These are phyloP conservation scores for Clivina fossor DNA, from an alignment of 2,888 invertebrate genomes.

Conservation along the genomic window DNA sequence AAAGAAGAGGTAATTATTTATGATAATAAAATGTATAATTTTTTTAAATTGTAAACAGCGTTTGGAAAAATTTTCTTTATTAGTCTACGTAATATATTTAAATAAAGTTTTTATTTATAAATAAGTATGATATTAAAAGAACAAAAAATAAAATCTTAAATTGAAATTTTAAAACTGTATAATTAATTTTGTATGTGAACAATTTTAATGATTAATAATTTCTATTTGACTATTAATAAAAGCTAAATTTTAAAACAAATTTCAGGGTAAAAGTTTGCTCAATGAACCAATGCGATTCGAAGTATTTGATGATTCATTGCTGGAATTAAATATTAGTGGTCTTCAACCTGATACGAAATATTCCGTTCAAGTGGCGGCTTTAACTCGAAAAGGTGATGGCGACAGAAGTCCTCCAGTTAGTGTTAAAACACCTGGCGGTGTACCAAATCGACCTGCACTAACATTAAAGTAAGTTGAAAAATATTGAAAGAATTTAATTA, in stretches of 20 bases:
- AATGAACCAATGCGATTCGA: constrained; percentile 88
- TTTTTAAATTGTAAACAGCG: no score
- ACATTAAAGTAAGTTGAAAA: constrained; percentile 72
- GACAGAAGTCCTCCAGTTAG: constrained; percentile 83
- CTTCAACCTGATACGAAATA: constrained; percentile 95
- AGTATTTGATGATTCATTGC: constrained; percentile 74
- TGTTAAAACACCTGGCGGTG: constrained; percentile 91
- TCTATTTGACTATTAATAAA: background rate
- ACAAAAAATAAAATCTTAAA: no score
- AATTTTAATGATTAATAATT: no score
- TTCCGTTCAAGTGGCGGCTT: constrained; percentile 90
- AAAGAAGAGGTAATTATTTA: constrained; percentile 70
- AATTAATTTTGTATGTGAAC: no score
- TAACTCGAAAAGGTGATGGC: constrained; percentile 96
- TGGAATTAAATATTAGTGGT: constrained; percentile 82
- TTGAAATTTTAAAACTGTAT: no score
- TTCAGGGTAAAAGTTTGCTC: constrained; percentile 72
- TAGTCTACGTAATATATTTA: no score
- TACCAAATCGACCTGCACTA: constrained; percentile 81
- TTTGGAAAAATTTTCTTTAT: no score
- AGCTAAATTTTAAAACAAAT: constrained; percentile 17
- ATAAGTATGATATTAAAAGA: no score
- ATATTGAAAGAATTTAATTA: no score
- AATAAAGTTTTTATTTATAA: no score
- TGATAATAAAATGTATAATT: no score